Conservation (phyloP, 1,140 invertebrate genomes). For the Papilio dardanus region DNA sequence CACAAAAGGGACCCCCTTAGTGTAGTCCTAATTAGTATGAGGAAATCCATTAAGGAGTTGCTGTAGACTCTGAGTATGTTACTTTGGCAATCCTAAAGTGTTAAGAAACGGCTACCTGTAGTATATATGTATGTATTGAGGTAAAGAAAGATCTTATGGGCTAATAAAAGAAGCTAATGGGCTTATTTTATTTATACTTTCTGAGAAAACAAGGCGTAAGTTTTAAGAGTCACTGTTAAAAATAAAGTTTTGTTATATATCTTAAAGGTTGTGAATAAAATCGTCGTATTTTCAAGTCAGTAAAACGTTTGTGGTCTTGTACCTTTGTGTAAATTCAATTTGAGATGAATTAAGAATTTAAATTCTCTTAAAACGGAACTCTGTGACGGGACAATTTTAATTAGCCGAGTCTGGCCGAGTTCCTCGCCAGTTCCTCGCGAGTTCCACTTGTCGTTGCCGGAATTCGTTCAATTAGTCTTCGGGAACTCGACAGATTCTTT, state of each 20-base stretch:
- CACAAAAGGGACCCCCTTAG: background rate
- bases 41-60: no score
- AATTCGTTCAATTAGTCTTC: slow-evolving; percentile 39
- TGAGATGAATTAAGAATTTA: slow-evolving; percentile 11
- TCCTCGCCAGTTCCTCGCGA: slow-evolving; percentile 21
- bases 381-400: slow-evolving; percentile 33
- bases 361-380: slow-evolving; percentile 12
- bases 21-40: background rate
- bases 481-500: slow-evolving; percentile 37
- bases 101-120: no score
- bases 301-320: background rate
- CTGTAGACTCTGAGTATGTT: no score
- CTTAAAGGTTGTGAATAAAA: no score
- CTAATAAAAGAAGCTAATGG: no score
- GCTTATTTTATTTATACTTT: background rate
- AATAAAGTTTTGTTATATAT: background rate
- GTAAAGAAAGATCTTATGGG: no score
- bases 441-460: slow-evolving; percentile 29
- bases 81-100: no score
- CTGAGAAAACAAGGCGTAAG: background rate
- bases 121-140: no score
- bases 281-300: background rate
- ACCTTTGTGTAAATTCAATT: slow-evolving; percentile 19
- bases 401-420: slow-evolving; percentile 30
- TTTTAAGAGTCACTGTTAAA: background rate